Evolutionary conservation across 2,113 vertebrate species (phyloP).

Genomic region (Tonatia bakeri): DNA sequence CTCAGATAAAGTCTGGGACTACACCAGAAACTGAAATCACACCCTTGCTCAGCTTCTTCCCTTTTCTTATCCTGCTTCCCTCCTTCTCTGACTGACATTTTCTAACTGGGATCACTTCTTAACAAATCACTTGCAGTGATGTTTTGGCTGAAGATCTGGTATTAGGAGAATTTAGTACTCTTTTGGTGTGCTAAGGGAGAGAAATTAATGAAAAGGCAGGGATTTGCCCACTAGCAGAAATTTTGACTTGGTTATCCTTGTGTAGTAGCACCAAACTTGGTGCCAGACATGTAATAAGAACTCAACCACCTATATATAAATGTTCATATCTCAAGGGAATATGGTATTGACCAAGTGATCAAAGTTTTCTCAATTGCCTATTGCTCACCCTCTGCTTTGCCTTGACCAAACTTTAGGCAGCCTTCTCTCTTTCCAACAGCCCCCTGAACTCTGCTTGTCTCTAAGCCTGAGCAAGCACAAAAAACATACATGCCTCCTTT

Average conservation of each 20-base stretch:
- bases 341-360: neutral
- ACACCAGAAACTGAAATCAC: neutral
- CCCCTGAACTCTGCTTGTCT: neutral
- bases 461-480: neutral
- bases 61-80: neutral
- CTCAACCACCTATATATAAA: neutral
- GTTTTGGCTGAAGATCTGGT: neutral
- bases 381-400: neutral
- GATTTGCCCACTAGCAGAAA: neutral
- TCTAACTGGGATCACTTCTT: neutral
- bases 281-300: neutral
- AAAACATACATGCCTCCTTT: neutral
- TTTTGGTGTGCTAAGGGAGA: neutral
- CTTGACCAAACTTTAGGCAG: neutral
- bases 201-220: neutral
- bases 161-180: neutral
- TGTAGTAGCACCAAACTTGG: neutral
- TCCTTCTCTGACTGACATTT: neutral
- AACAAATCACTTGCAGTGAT: neutral
- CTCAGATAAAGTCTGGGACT: neutral
- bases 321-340: neutral
- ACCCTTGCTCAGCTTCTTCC: neutral
- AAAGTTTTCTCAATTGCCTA: neutral
- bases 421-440: neutral
- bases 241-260: neutral